These are phyloP conservation scores for Leucozona laternaria DNA, from an alignment of 2,888 invertebrate species.

Conservation along the genomic window DNA sequence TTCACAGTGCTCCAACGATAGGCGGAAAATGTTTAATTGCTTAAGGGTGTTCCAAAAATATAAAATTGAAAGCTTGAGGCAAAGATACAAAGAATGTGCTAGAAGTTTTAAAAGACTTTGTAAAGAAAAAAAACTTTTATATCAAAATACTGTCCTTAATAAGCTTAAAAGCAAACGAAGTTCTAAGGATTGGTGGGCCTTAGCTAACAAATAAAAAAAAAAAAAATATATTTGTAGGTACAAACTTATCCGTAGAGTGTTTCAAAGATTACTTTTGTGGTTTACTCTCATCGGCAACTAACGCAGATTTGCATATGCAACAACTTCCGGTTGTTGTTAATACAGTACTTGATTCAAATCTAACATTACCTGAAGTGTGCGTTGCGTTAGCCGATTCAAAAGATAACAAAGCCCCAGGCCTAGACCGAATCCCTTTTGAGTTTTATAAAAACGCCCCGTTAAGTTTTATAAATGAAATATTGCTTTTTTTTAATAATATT, in stretches of 20 bases:
- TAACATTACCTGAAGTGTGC: background rate
- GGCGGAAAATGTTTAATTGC: slow-evolving; percentile 2
- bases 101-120: too few relatives aligned
- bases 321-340: background rate
- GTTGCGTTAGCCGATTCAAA: background rate
- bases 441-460: slow-evolving; percentile 7
- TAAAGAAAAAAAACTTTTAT: too few relatives aligned
- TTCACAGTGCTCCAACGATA: background rate
- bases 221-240: background rate
- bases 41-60: background rate
- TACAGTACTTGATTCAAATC: background rate
- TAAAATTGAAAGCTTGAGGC: background rate
- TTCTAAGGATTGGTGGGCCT: background rate
- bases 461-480: background rate
- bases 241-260: background rate
- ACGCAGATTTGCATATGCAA: background rate
- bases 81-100: background rate
- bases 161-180: background rate
- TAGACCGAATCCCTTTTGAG: background rate
- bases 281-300: background rate
- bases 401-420: background rate
- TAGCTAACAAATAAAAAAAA: background rate
- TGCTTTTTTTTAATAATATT: background rate
- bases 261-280: slow-evolving; percentile 1
- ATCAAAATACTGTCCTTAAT: background rate